Conservation (phyloP, 2,113 vertebrate genomes). For the Melanostigma gelatinosum region DNA sequence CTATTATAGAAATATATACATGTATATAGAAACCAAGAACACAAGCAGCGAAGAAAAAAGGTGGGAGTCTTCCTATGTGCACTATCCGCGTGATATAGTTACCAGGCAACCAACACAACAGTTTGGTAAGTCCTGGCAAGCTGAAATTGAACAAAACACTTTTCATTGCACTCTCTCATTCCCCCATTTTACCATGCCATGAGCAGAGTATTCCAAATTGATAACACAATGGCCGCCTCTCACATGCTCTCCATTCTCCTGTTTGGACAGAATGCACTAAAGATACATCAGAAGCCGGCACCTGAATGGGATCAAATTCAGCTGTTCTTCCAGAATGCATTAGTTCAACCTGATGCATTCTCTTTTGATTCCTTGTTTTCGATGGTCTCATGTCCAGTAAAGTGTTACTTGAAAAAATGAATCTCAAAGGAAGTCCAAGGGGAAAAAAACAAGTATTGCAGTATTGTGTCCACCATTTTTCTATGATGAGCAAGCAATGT, state of each 20-base stretch:
- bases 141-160: slow-evolving; percentile 73
- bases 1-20: background rate
- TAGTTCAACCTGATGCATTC: background rate
- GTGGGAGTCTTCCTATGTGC: slow-evolving; percentile 43
- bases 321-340: background rate
- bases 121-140: slow-evolving; percentile 64
- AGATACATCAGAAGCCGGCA: slow-evolving; percentile 8
- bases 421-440: background rate
- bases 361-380: background rate
- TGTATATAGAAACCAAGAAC: slow-evolving; percentile 14
- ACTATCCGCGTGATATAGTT: slow-evolving; percentile 69
- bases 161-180: slow-evolving; percentile 65
- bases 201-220: slow-evolving; percentile 62
- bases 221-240: slow-evolving; percentile 55
- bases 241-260: slow-evolving; percentile 24
- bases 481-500: background rate
- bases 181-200: slow-evolving; percentile 54
- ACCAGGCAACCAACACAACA: slow-evolving; percentile 77
- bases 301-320: slow-evolving; percentile 14
- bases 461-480: background rate
- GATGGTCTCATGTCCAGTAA: background rate
- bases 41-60: slow-evolving; percentile 19
- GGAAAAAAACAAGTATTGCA: background rate
- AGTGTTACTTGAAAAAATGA: background rate
- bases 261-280: slow-evolving; percentile 30